phyloP scores from a whole-genome alignment of 2,888 invertebrate species.

The Eilema depressum region DNA sequence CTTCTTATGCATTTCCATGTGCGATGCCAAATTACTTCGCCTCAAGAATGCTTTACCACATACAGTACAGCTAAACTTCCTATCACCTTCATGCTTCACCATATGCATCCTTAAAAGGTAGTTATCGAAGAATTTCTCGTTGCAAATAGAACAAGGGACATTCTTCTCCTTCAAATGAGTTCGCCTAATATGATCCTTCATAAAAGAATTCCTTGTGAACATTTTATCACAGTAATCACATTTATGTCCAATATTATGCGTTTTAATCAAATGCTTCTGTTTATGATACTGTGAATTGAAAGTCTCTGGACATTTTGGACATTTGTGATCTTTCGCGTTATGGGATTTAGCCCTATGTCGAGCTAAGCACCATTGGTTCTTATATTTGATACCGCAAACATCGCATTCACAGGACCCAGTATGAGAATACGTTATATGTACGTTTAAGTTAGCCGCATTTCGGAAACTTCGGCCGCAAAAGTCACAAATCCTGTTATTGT shows the following conservation, averaged over 20 bases:
- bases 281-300: slow-evolving; percentile 85
- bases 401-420: slow-evolving; percentile 72
- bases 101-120: slow-evolving; percentile 79
- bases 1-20: slow-evolving; percentile 84
- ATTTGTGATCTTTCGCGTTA: slow-evolving; percentile 77
- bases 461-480: slow-evolving; percentile 77
- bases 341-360: slow-evolving; percentile 77
- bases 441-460: slow-evolving; percentile 70
- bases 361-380: slow-evolving; percentile 74
- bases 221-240: slow-evolving; percentile 75
- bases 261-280: slow-evolving; percentile 83
- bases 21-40: slow-evolving; percentile 87
- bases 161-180: slow-evolving; percentile 81
- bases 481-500: slow-evolving; percentile 78
- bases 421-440: slow-evolving; percentile 75
- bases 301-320: slow-evolving; percentile 73
- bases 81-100: slow-evolving; percentile 85
- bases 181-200: slow-evolving; percentile 78
- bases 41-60: slow-evolving; percentile 87
- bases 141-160: slow-evolving; percentile 75
- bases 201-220: slow-evolving; percentile 81
- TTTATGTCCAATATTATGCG: slow-evolving; percentile 78
- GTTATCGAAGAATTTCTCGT: slow-evolving; percentile 79
- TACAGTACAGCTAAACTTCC: slow-evolving; percentile 84
- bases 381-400: slow-evolving; percentile 72